Evolutionary conservation across 1,140 invertebrate species (phyloP).

Genomic region (Drosophila funebris): DNA sequence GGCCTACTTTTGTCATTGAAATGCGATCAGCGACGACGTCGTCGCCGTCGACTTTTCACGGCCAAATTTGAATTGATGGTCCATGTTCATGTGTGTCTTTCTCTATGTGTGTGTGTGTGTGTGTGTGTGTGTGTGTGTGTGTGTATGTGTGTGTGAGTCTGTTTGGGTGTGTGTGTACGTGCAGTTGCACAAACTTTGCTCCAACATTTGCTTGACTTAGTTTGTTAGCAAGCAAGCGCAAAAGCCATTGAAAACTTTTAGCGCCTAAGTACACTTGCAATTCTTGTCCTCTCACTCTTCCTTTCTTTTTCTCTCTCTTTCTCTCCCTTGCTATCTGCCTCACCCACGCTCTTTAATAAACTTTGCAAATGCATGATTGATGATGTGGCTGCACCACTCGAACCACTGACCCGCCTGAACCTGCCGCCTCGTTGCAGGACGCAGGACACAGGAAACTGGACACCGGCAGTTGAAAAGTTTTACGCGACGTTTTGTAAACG

Average conservation of each 20-base stretch:
- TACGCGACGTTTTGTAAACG: slow-evolving; percentile 63
- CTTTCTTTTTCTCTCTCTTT: not conserved
- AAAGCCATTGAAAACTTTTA: slow-evolving; percentile 77
- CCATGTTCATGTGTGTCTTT: slow-evolving; percentile 1
- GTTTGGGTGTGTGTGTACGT: too few species aligned
- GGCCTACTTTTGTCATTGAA: slow-evolving; percentile 49
- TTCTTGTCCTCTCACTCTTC: not conserved
- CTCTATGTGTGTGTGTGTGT: not conserved
- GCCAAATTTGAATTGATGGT: slow-evolving; percentile 47
- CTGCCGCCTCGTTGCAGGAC: not conserved
- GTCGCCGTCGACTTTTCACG: slow-evolving; percentile 34
- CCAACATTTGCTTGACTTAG: slow-evolving; percentile 42
- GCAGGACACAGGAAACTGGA: not conserved
- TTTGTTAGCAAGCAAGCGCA: slow-evolving; percentile 42
- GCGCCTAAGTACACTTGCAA: slow-evolving; percentile 71
- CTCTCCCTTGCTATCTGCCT: not conserved
- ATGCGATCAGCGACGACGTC: slow-evolving; percentile 41
- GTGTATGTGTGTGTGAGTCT: not conserved
- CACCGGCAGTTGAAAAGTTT: slow-evolving; percentile 51
- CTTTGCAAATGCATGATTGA: slow-evolving; percentile 81
- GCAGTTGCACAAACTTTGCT: slow-evolving; percentile 50
- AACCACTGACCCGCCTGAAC: slow-evolving; percentile 14
- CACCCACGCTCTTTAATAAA: slow-evolving; percentile 59
- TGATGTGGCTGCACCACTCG: slow-evolving; percentile 57
- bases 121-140: not conserved